phyloP scores from a whole-genome alignment of 2,113 vertebrate genomes.

The Leptosomus discolor region DNA sequence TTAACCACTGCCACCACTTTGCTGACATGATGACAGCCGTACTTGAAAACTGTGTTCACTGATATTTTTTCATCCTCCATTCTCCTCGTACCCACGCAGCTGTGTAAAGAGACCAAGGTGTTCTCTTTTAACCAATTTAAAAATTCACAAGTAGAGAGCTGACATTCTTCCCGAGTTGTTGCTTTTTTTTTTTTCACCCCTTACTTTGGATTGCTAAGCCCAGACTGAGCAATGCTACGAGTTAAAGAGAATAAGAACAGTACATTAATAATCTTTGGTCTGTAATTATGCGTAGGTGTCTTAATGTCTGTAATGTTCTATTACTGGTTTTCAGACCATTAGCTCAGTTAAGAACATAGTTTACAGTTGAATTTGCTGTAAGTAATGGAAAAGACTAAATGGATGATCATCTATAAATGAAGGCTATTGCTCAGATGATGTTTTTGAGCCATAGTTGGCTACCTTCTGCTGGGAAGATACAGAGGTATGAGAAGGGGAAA shows the following conservation, averaged over 20 bases:
- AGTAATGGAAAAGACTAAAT: conserved; percentile 4
- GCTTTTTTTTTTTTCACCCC: not conserved
- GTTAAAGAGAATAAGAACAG: not conserved
- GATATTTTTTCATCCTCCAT: not conserved
- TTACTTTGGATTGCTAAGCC: not conserved
- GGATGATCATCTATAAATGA: not conserved
- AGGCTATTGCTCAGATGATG: not conserved
- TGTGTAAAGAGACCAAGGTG: not conserved
- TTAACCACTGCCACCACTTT: not conserved
- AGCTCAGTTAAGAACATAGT: conserved; percentile 23
- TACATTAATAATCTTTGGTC: conserved; percentile 7
- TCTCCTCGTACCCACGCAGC: not conserved
- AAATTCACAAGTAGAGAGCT: not conserved
- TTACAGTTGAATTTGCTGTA: conserved; percentile 35
- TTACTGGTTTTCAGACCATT: conserved; percentile 42
- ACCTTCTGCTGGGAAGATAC: not conserved
- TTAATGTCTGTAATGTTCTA: conserved; percentile 23
- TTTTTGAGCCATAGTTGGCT: not conserved
- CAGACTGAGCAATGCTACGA: not conserved
- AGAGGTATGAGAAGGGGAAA: not conserved
- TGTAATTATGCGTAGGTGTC: conserved; percentile 36
- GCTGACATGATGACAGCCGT: not conserved
- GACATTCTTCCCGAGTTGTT: not conserved
- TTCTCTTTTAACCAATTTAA: not conserved
- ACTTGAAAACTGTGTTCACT: not conserved